phyloP scores from a whole-genome alignment of 2,888 invertebrate species.

The Nomada hirtipes region DNA sequence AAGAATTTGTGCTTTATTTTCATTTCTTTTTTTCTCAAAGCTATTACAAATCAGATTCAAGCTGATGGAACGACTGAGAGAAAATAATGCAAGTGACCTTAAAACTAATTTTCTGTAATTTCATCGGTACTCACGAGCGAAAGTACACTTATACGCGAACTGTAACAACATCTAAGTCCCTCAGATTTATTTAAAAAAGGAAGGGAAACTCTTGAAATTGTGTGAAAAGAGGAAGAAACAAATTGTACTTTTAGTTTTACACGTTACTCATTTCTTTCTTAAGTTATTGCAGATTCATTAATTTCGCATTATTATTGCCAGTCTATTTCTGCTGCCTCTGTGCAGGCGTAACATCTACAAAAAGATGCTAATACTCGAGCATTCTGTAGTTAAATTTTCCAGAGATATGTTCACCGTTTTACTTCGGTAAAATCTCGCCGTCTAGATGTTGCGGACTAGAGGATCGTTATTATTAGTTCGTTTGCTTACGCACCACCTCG shows the following conservation, averaged over 20 bases:
- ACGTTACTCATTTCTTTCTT: background rate
- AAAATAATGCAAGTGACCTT: conserved; percentile 41
- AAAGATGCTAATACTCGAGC: background rate
- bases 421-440: background rate
- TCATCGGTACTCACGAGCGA: conserved; percentile 1
- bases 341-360: background rate
- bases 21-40: background rate
- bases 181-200: background rate
- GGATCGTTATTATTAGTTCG: conserved; percentile 21
- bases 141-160: conserved; percentile 1
- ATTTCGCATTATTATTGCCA: no score
- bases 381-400: background rate
- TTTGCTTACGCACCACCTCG: conserved; percentile 90
- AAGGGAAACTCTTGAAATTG: background rate
- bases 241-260: background rate
- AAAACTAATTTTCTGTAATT: conserved; percentile 11
- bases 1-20: background rate
- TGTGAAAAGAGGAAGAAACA: background rate
- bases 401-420: background rate
- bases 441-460: background rate
- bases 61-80: conserved; percentile 6
- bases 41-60: background rate
- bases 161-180: background rate
- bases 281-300: background rate
- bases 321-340: background rate